Conservation (phyloP, 2,113 vertebrate species). For the Centropus bengalensis region DNA sequence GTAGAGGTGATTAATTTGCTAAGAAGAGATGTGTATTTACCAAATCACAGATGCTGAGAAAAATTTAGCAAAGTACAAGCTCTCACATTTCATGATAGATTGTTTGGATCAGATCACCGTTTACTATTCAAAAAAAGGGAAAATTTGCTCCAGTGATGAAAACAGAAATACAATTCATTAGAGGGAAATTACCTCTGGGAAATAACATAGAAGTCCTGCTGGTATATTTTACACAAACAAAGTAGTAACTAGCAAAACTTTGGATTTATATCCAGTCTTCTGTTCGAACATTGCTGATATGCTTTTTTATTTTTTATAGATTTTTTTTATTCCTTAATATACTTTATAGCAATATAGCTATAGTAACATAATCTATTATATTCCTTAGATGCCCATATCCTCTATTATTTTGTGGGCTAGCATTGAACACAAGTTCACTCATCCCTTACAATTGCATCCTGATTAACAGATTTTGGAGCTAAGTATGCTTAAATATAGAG, state of each 20-base stretch:
- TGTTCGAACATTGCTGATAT: not conserved
- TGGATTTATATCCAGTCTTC: not conserved
- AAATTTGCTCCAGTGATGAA: not conserved
- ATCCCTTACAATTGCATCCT: not conserved
- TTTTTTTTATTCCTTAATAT: not conserved
- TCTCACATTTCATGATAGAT: not conserved
- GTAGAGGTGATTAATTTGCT: not conserved
- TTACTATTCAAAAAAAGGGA: not conserved
- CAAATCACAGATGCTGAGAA: not conserved
- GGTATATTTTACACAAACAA: not conserved
- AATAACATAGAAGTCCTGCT: not conserved
- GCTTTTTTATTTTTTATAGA: too few species aligned
- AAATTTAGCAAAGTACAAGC: not conserved
- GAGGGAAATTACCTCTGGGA: not conserved
- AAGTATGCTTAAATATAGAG: not conserved
- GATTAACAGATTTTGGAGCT: not conserved
- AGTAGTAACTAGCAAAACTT: not conserved
- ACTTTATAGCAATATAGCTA: not conserved
- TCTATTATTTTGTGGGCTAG: not conserved
- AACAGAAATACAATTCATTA: not conserved
- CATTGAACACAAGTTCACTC: not conserved
- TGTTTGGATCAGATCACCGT: not conserved
- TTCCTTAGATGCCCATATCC: accelerated
- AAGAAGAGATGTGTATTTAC: not conserved
- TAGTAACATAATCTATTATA: not conserved